Base-by-base conservation (phyloP, 1,140 invertebrate genomes). In the Diachasmimorpha longicaudata region DNA sequence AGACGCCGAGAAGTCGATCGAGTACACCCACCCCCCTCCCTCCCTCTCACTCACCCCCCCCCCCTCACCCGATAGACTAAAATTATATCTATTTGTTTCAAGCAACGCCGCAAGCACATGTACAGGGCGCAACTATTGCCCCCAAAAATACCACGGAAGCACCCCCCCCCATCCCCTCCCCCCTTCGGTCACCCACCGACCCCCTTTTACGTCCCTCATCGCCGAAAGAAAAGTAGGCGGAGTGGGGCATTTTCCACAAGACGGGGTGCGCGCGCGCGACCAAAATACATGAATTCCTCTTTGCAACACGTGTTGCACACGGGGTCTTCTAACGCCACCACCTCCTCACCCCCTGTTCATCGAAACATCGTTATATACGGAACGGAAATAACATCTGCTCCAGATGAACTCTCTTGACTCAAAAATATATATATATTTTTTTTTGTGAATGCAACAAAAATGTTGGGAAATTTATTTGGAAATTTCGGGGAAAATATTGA, bases 311-410 rank as follows among this genome's bases (percentile, higher is more conserved):
- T 79, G 78, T 79, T 77, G 78, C 78, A 77, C 78, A 75, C 55
- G 58, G 72, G 71, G 75, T 77, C 75, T 68, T 63, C 39, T 58
- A 23, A 68, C 63, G 23, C 67, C 19, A 37, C 66, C 71, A 19
- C 67, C 48, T 31, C 39, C 19, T 19, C 63, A 14, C 21, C 21
- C n/a, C 42, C 46, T 46, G 44, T 13, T 37, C 39, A 52, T 55
- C 63, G 44, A 70, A 42, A 66, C 55, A 66, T 66, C 55, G 69
- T 76, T 76, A 76, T 76, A 71, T 76, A 76, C 31, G 72, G 72
- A 79, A 76, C 78, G 78, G 78, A 79, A 79, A 79, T 79, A 77
- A 73, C 78, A 79, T 79, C 78, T 79, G 78, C 78, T 75, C 63
- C 42, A 74, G 69, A 68, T 63, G 58, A 63, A 63, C 58, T 63